These are phyloP conservation scores for Hemicentrotus pulcherrimus DNA, from an alignment of 35 echinoderm and acorn worm species.

Conservation along the genomic window DNA sequence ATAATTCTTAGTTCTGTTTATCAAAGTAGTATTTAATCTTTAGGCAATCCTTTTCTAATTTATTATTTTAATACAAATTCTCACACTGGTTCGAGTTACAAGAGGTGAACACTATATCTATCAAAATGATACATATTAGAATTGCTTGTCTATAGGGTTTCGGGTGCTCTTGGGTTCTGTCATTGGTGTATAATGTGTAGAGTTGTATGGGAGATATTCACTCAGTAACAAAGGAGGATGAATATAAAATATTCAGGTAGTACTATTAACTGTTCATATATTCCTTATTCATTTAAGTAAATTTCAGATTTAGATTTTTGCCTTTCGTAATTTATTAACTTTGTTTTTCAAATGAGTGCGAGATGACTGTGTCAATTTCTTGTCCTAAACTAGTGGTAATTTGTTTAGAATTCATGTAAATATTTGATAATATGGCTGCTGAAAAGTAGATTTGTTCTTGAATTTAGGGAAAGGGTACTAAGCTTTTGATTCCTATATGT, in stretches of 20 bases:
- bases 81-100: not conserved
- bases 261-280: not conserved
- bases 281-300: not conserved
- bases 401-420: not conserved
- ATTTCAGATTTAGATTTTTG: not conserved
- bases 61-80: not conserved
- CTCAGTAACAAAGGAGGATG: not conserved
- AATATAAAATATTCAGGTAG: not conserved
- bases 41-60: not conserved
- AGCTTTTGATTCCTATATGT: not conserved
- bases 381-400: not conserved
- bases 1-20: not conserved
- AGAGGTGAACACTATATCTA: not conserved
- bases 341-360: not conserved
- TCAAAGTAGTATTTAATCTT: not conserved
- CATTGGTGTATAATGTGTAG: not conserved
- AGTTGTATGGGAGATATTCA: not conserved
- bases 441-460: not conserved
- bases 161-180: not conserved
- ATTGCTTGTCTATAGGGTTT: not conserved
- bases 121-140: not conserved
- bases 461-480: not conserved
- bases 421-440: not conserved
- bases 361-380: not conserved
- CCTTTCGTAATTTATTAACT: not conserved